phyloP scores from a whole-genome alignment of 2,888 invertebrate genomes.

The Ennomos quercinarius region DNA sequence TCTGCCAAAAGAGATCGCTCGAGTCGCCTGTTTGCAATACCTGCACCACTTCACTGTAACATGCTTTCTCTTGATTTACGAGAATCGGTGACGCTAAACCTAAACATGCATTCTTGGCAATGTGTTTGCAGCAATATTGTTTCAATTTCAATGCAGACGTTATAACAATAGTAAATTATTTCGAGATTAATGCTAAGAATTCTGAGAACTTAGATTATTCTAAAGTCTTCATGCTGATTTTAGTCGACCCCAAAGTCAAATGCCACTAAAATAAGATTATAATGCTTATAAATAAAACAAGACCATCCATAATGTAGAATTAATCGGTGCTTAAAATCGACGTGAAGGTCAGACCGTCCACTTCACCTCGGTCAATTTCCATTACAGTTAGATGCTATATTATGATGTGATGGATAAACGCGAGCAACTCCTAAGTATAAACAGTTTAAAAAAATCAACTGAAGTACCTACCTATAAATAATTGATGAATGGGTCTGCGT shows the following conservation, averaged over 20 bases:
- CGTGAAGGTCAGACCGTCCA: constrained; percentile 44
- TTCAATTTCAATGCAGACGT: constrained; percentile 29
- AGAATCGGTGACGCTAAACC: constrained; percentile 39
- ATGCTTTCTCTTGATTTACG: constrained; percentile 45
- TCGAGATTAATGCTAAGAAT: constrained; percentile 16
- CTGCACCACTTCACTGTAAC: constrained; percentile 35
- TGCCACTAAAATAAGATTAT: constrained; percentile 30
- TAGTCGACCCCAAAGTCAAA: constrained; percentile 13
- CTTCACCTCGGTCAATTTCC: constrained; percentile 43
- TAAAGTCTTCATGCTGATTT: constrained; percentile 3
- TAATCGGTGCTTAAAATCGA: constrained; percentile 31
- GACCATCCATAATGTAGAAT: constrained; percentile 30
- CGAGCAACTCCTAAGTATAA: constrained; percentile 42
- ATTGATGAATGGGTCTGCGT: constrained; percentile 65
- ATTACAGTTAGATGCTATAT: constrained; percentile 48
- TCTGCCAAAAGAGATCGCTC: constrained; percentile 71
- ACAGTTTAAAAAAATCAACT: constrained; percentile 61
- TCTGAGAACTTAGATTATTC: neutral
- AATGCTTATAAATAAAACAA: constrained; percentile 36
- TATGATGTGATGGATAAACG: constrained; percentile 49
- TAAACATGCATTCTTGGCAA: constrained; percentile 49
- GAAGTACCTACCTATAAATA: constrained; percentile 61
- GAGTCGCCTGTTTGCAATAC: constrained; percentile 56
- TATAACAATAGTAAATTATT: constrained; percentile 13
- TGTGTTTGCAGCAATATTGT: constrained; percentile 43